A percentile compares a stretch with the other conserved stretches of the same genome.
Conservation (phyloP, 92 coral and sea anemone species). For the Porites divaricata region DNA sequence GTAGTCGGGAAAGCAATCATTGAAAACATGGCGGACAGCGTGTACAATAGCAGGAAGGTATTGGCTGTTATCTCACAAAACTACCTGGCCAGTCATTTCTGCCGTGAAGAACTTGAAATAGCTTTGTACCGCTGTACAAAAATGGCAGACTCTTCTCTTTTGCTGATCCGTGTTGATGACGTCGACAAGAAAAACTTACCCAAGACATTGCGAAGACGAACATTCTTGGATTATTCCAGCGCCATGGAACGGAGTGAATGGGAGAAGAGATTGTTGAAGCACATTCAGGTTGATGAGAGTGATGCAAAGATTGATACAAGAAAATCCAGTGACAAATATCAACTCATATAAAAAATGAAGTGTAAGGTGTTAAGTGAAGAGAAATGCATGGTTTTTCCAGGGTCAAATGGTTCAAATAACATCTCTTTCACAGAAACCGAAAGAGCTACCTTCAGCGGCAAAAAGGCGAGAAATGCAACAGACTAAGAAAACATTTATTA, state of each 20-base stretch:
- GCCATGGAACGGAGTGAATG: slow-evolving; percentile 60
- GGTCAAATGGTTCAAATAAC: too few relatives aligned
- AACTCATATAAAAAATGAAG: neutral
- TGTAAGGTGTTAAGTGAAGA: neutral
- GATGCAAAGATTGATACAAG: neutral
- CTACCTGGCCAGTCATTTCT: slow-evolving; percentile 73
- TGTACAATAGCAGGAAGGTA: slow-evolving; percentile 77
- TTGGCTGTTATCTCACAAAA: slow-evolving; percentile 78
- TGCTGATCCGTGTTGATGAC: slow-evolving; percentile 69
- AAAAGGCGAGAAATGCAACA: too few relatives aligned
- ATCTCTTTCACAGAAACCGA: too few relatives aligned
- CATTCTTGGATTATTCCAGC: slow-evolving; percentile 69
- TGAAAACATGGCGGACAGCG: slow-evolving; percentile 88
- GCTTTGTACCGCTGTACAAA: slow-evolving; percentile 72
- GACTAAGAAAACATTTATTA: too few relatives aligned
- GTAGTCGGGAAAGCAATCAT: slow-evolving; percentile 79
- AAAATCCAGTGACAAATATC: neutral
- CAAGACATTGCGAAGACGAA: slow-evolving; percentile 63
- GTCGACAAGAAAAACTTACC: slow-evolving; percentile 75
- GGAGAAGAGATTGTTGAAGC: slow-evolving; percentile 68
- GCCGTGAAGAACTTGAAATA: slow-evolving; percentile 82
- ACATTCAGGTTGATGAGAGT: slow-evolving; percentile 31
- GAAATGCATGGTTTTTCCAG: neutral
- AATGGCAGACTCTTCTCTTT: slow-evolving; percentile 70
- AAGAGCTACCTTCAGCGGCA: too few relatives aligned